Conservation (phyloP, 1,140 invertebrate species). For the Ceratitis capitata region DNA sequence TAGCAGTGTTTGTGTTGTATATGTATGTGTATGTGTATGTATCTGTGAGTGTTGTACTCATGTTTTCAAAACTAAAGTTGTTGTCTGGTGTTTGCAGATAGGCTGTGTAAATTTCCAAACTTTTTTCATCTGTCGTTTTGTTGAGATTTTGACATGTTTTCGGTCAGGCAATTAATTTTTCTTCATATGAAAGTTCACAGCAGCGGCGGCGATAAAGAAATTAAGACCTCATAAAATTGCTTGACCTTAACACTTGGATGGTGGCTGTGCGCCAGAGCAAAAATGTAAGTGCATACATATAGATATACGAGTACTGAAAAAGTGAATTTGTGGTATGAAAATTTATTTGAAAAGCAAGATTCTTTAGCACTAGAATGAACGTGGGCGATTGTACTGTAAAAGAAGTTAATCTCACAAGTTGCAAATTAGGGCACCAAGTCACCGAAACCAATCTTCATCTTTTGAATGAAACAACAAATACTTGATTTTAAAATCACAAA, state of each 20-base stretch:
- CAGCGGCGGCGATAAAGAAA: not conserved
- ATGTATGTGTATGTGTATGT: not conserved
- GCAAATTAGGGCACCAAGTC: no score
- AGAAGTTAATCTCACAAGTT: no score
- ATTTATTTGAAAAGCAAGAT: no score
- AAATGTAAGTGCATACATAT: no score
- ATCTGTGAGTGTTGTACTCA: not conserved
- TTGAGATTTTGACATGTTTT: not conserved
- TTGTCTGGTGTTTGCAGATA: conserved; percentile 4
- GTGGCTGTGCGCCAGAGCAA: not conserved
- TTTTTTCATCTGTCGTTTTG: not conserved
- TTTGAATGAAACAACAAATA: no score
- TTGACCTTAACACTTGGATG: not conserved
- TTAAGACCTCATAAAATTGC: not conserved
- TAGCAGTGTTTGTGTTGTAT: not conserved
- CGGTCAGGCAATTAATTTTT: conserved; percentile 19
- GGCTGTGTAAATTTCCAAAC: conserved; percentile 4
- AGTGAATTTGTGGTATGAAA: no score
- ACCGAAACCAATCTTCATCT: no score
- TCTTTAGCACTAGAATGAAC: no score
- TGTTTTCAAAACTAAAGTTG: conserved; percentile 12
- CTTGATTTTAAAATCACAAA: no score
- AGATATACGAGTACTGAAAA: no score
- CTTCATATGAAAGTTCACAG: not conserved
- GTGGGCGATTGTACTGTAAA: no score